These are phyloP conservation scores for Rhorus exstirpatorius DNA, from an alignment of 2,888 invertebrate species.

Conservation along the genomic window DNA sequence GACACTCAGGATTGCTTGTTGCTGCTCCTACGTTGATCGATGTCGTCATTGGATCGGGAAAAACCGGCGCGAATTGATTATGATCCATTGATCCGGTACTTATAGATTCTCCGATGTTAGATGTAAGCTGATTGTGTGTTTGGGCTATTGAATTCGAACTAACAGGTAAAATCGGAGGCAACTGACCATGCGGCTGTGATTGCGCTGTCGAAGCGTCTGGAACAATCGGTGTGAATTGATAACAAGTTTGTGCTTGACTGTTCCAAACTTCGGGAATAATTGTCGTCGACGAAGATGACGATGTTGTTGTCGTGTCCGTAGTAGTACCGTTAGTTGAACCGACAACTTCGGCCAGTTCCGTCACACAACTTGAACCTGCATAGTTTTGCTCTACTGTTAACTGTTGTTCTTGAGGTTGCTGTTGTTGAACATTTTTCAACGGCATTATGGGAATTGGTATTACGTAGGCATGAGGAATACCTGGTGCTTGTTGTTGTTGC, in stretches of 20 bases:
- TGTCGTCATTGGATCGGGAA: constrained; percentile 49
- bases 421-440: constrained; percentile 82
- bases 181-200: constrained; percentile 34
- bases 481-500: constrained; percentile 74
- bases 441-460: constrained; percentile 85
- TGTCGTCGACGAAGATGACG: constrained; percentile 17
- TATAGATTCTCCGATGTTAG: constrained; percentile 77
- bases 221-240: constrained; percentile 57
- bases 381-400: constrained; percentile 55
- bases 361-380: constrained; percentile 24
- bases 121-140: constrained; percentile 80
- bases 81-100: constrained; percentile 12
- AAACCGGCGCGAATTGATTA: constrained; percentile 39
- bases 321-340: constrained; percentile 74
- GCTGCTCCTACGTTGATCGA: constrained; percentile 28
- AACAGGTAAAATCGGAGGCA: constrained; percentile 45
- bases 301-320: constrained; percentile 20
- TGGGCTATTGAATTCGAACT: constrained; percentile 66
- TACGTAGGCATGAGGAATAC: constrained; percentile 83
- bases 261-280: constrained; percentile 3
- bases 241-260: constrained; percentile 21
- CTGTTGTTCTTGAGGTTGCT: constrained; percentile 70
- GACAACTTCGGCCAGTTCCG: constrained; percentile 60
- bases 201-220: not conserved
- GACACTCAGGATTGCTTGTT: constrained; percentile 50